Conservation (phyloP, 1,140 invertebrate genomes). For the Cryptotermes secundus region DNA sequence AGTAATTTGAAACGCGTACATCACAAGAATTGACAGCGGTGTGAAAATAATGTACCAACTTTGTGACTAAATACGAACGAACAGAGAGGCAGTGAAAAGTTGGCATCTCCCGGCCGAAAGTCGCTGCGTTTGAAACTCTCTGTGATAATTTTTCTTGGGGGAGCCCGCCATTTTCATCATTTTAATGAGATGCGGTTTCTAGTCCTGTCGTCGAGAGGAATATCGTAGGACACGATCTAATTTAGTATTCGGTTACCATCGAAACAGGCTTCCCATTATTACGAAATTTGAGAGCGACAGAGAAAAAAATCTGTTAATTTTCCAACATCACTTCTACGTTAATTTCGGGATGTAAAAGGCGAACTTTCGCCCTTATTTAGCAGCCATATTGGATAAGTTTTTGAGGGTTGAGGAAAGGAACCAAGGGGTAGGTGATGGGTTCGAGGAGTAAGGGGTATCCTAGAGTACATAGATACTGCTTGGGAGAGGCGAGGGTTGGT, state of each 20-base stretch:
- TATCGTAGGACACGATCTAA: slow-evolving; percentile 11
- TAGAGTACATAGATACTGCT: neutral
- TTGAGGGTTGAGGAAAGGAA: neutral
- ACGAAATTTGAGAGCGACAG: neutral
- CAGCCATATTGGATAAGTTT: slow-evolving; percentile 19
- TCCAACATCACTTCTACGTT: slow-evolving; percentile 3
- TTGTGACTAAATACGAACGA: no score
- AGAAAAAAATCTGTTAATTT: slow-evolving; percentile 16
- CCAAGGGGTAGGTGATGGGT: neutral
- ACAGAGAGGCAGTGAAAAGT: no score
- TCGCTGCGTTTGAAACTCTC: neutral
- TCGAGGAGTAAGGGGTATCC: neutral
- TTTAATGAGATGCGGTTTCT: slow-evolving; percentile 2
- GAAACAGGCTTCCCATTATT: slow-evolving; percentile 18
- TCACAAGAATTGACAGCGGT: no score
- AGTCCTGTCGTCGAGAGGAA: neutral
- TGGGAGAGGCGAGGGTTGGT: neutral
- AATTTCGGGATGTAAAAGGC: neutral
- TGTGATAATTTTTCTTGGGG: neutral
- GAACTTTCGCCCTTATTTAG: slow-evolving; percentile 7
- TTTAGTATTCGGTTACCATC: slow-evolving; percentile 11
- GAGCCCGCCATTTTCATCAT: neutral
- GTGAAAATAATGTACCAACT: no score
- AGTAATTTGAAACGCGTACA: no score
- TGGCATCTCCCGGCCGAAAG: no score